Base-by-base conservation (phyloP, 2,797 vertebrate genomes). In the Odontamblyopus rebecca region DNA sequence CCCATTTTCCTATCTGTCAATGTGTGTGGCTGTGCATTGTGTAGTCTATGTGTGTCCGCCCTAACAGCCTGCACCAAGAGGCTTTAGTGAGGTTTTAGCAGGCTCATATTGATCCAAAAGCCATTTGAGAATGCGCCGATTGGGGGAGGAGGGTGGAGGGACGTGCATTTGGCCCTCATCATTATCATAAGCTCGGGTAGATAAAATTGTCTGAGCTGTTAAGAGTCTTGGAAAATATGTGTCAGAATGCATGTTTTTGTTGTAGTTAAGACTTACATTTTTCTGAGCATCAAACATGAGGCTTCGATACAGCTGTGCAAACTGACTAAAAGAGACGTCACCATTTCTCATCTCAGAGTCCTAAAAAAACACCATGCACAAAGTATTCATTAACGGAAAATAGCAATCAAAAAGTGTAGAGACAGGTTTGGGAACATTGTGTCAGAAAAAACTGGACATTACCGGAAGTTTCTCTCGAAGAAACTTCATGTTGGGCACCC, bases 231-330 rank as follows among this genome's bases (percentile, higher is more conserved):
- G 12, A 30, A 60, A 60, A 60, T 30, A 8, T 48, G 44, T 48
- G 13, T 48, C 44, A 9, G 26, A 26, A 57, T 57, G 54, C 9
- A 57, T 57, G 54, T 57, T 57, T 8, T 9, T 57, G 23, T 57
- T 26, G 5, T 15, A 48, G 44, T 48, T 48, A 18, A 75, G 68
- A 76, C 94, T 91, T 88, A 99, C 98, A 51, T 90, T 94, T 92
- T 96, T 98, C 94, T 99, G 98, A 74, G 96, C 95, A 0, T 95
- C 96, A 81, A 96, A 98, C 98, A 99, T 99, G 63, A 99, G 95
- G 91, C 93, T 97, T 76, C 96, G 96, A 87, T 99, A 99, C 60
- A 99, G 94, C 83, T 98, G 97, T 0, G 96, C 93, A 51, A 99
- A 99, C 90, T 99, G 98, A 83, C 97, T 95, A 0, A 97, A 99